Base-by-base conservation (phyloP, 2,113 vertebrate species). In the Thinocorus orbignyianus region DNA sequence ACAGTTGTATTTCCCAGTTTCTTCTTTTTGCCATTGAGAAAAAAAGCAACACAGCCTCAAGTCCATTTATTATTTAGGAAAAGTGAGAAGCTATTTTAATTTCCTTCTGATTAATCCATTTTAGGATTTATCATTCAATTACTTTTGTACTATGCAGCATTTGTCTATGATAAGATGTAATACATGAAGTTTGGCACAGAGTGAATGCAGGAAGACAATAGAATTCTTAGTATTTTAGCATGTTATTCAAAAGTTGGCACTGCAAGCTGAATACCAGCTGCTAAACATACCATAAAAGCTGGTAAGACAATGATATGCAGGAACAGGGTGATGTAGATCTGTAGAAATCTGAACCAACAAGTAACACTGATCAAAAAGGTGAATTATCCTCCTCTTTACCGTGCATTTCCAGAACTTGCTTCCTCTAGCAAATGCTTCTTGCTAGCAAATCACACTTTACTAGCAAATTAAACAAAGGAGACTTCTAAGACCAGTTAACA, bases 31-130 rank as follows among this genome's bases (percentile, higher is more conserved):
- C 15, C 19, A 18, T 28, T 77, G 66, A 92, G 23, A 48, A 19
- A 73, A 82, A 90, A 87, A 85, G 4, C 24, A 77, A 70, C 10
- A 44, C 26, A 72, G 17, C 7, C 39, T 52, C 37, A 82, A 86
- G 37, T n/a, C 14, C 31, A 82, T 80, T 88, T 69, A 65, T 72
- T 69, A 72, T 73, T 92, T 88, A 88, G 37, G 18, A 86, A 80
- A 92, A 93, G 9, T 82, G 37, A 69, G 54, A 93, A 90, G 18
- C 3, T 79, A 39, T 55, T 87, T 94, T 85, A 81, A 80, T 72
- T 35, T 77, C 42, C 7, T 19, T 87, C 19, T 82, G 26, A 82
- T 52, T 72, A 94, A 72, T 85, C 16, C 10, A 79, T 96, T 85
- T 61, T 25, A 69, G 48, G 12, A 66, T 76, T 93, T 79, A 65